phyloP scores from a whole-genome alignment of 2,797 vertebrate genomes.

The Rallus crepitans region DNA sequence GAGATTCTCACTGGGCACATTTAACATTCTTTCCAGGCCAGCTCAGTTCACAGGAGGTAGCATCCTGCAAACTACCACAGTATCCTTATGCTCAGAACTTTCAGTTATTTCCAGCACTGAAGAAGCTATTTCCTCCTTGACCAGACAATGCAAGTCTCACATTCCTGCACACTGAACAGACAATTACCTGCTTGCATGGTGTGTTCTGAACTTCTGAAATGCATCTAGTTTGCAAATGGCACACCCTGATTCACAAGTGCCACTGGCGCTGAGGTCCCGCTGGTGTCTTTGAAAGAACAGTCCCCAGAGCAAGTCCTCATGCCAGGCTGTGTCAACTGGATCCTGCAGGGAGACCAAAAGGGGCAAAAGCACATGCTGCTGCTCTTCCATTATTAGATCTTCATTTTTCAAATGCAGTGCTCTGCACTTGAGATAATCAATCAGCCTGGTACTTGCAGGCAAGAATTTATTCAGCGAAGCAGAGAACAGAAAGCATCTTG shows the following conservation, averaged over 20 bases:
- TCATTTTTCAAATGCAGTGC: background rate
- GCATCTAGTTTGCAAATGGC: background rate
- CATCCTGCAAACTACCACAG: background rate
- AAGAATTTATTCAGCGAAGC: background rate
- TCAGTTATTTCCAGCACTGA: background rate
- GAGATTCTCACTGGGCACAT: background rate
- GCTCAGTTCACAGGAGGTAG: background rate
- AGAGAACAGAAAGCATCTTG: background rate
- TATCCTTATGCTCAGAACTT: background rate
- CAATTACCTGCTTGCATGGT: background rate
- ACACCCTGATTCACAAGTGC: background rate
- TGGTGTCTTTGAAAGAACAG: background rate
- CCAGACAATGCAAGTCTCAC: background rate
- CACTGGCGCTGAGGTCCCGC: background rate
- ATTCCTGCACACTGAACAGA: background rate
- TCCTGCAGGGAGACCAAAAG: background rate
- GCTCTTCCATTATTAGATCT: background rate
- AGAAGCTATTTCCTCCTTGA: background rate
- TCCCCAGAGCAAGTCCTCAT: background rate
- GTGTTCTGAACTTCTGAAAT: background rate
- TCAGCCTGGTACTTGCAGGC: background rate
- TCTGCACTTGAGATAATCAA: background rate
- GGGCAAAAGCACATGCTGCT: background rate
- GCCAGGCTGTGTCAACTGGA: background rate
- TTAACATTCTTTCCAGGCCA: constrained; percentile 2